Percentiles rank a stretch among this genome's conserved stretches.
Conservation (phyloP, 2,113 vertebrate species). For the Hucho hucho region DNA sequence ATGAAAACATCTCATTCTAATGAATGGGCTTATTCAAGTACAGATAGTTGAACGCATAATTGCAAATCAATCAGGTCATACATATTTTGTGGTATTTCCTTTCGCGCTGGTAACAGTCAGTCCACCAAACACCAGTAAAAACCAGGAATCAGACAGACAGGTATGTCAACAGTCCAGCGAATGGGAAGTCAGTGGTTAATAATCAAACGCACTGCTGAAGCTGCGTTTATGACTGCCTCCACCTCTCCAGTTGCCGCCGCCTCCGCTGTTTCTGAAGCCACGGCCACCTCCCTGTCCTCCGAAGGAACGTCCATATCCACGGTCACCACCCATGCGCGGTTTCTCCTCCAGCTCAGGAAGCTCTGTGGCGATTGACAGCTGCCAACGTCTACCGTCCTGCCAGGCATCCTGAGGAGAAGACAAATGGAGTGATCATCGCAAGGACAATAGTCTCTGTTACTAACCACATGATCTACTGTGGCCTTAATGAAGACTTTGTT, state of each 20-base stretch:
- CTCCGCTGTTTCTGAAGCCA: constrained; percentile 39
- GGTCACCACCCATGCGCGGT: constrained; percentile 62
- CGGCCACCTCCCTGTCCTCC: constrained; percentile 45
- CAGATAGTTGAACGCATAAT: constrained; percentile 59
- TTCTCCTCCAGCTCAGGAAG: constrained; percentile 89
- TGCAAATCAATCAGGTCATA: constrained; percentile 69
- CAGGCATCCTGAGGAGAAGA: constrained; percentile 79
- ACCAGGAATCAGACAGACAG: background rate
- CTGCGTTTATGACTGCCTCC: constrained; percentile 73
- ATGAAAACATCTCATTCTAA: constrained; percentile 59
- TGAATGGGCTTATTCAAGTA: constrained; percentile 58
- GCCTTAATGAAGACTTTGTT: background rate
- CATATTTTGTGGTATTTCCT: constrained; percentile 40
- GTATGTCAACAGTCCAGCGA: constrained; percentile 43
- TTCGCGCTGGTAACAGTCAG: constrained; percentile 25
- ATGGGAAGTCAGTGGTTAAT: constrained; percentile 14
- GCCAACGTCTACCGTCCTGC: constrained; percentile 88
- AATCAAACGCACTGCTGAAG: constrained; percentile 75
- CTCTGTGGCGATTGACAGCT: constrained; percentile 81
- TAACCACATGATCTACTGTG: too few species aligned
- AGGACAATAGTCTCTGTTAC: too few species aligned
- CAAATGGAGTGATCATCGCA: background rate
- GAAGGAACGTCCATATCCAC: constrained; percentile 47
- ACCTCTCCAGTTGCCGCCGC: background rate
- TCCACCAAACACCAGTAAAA: constrained; percentile 47